A percentile compares a stretch with the other conserved stretches of the same genome.
These are phyloP conservation scores for Eremobia ochroleuca DNA, from an alignment of 2,888 invertebrate species.

Conservation along the genomic window DNA sequence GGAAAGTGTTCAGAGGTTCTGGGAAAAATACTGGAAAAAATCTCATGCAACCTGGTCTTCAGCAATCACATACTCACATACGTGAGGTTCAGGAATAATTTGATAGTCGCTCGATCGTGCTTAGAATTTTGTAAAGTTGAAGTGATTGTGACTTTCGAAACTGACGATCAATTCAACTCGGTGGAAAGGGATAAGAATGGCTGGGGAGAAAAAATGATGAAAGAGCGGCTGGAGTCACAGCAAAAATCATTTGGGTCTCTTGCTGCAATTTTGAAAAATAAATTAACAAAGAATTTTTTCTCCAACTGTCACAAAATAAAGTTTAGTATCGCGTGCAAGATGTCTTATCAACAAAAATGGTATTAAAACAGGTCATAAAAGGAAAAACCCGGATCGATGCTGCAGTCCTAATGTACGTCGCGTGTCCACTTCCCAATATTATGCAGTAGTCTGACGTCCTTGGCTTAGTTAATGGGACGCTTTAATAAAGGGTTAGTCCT, in stretches of 20 bases:
- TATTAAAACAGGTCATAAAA: constrained; percentile 36
- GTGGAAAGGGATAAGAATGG: too few species aligned
- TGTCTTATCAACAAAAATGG: background rate
- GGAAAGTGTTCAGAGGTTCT: too few species aligned
- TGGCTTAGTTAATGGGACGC: constrained; percentile 34
- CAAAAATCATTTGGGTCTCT: background rate
- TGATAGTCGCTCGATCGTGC: too few species aligned
- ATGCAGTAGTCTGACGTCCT: constrained; percentile 61
- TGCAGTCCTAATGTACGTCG: constrained; percentile 73
- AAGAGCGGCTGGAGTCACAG: background rate
- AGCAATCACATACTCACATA: too few species aligned
- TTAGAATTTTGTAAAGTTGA: too few species aligned
- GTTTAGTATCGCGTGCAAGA: constrained; percentile 5
- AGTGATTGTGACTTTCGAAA: too few species aligned
- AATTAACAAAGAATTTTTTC: background rate
- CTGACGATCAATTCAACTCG: too few species aligned
- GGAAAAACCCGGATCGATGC: constrained; percentile 68
- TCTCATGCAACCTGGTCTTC: too few species aligned
- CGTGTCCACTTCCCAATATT: constrained; percentile 69
- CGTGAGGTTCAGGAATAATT: too few species aligned
- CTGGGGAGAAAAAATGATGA: too few species aligned
- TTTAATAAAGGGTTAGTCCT: constrained; percentile 43
- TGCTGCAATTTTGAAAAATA: background rate
- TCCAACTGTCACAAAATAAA: background rate
- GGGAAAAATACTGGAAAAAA: too few species aligned